A percentile compares a stretch with the other conserved stretches of the same genome.
Evolutionary conservation across 2,888 invertebrate genomes (phyloP).

Genomic region (Apodemia mormo): DNA sequence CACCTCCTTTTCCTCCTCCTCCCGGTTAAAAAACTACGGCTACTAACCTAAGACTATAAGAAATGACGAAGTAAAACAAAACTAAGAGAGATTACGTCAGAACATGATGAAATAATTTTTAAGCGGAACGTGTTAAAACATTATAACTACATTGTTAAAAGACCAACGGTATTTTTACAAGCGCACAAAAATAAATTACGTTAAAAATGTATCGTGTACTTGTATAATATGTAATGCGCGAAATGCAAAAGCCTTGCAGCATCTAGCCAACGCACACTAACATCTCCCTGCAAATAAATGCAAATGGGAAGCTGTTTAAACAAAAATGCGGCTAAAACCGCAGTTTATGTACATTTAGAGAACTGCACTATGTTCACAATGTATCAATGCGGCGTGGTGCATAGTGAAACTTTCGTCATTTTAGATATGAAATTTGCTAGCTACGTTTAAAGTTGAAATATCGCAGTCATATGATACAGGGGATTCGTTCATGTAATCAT

Average conservation of each 20-base stretch:
- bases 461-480: conserved; percentile 14
- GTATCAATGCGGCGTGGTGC: conserved; percentile 33
- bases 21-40: no score
- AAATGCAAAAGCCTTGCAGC: conserved; percentile 33
- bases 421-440: conserved; percentile 19
- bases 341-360: conserved; percentile 37
- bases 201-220: conserved; percentile 38
- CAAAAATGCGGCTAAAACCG: conserved; percentile 54
- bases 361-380: conserved; percentile 33
- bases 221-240: conserved; percentile 30
- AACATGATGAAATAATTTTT: no score
- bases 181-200: conserved; percentile 38
- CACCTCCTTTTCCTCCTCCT: no score
- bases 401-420: conserved; percentile 32
- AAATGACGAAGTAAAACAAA: no score
- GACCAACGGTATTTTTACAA: conserved; percentile 22
- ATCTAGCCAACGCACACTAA: conserved; percentile 38
- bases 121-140: no score
- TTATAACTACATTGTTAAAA: no score
- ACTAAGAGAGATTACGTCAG: no score
- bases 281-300: conserved; percentile 46
- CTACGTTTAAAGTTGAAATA: conserved; percentile 3
- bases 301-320: conserved; percentile 56
- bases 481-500: conserved; percentile 11
- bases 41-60: no score